phyloP scores from a whole-genome alignment of 2,797 vertebrate species.

The Falco novaeseelandiae region DNA sequence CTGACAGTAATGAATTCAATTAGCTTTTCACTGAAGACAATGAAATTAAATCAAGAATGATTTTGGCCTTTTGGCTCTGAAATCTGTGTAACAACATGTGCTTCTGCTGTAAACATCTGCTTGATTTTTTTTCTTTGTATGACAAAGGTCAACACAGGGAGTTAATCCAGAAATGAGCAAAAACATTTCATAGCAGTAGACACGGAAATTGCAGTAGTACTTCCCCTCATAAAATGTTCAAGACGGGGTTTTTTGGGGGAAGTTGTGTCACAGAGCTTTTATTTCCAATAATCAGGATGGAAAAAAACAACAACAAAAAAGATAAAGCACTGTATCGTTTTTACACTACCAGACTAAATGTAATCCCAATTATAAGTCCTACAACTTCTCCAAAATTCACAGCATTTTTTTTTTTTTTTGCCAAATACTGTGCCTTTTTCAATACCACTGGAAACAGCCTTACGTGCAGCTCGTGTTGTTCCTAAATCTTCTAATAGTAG shows the following conservation, averaged over 20 bases:
- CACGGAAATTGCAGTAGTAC: background rate
- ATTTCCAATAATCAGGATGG: background rate
- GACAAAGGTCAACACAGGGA: background rate
- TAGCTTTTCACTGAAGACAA: background rate
- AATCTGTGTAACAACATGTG: background rate
- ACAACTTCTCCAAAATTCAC: background rate
- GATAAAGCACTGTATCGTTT: background rate
- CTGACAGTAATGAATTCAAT: background rate
- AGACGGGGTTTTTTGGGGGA: background rate
- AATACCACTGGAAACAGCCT: background rate
- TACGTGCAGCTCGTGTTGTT: background rate
- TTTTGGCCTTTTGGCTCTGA: background rate
- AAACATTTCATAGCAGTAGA: background rate
- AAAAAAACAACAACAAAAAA: background rate
- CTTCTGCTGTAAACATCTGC: background rate
- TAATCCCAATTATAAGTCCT: background rate
- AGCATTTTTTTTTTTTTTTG: background rate
- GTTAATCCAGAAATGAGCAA: background rate
- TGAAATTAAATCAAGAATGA: background rate
- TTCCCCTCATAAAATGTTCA: background rate
- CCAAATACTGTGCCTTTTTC: background rate
- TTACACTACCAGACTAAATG: background rate
- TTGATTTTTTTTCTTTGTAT: slow-evolving; percentile 17
- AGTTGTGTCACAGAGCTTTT: background rate
- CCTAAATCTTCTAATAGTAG: background rate